A percentile compares a stretch with the other conserved stretches of the same genome.
phyloP scores from a whole-genome alignment of 2,113 vertebrate species.

The Trogon surrucura region DNA sequence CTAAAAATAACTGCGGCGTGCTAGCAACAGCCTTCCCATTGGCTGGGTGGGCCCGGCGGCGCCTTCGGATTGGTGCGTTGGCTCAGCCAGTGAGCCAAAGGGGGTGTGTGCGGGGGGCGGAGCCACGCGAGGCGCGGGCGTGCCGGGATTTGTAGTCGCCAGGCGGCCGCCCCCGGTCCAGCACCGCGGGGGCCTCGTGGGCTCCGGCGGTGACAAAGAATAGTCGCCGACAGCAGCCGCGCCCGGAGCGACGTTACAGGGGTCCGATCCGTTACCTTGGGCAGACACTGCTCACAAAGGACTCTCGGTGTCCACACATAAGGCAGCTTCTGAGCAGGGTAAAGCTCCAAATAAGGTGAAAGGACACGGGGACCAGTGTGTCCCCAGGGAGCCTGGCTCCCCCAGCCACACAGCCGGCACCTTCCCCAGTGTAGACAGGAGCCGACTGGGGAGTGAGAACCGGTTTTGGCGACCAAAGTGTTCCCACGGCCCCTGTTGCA shows the following conservation, averaged over 20 bases:
- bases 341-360: background rate
- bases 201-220: background rate
- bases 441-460: background rate
- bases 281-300: background rate
- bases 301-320: rapidly evolving
- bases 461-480: rapidly evolving
- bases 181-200: rapidly evolving
- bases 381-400: background rate
- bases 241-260: background rate
- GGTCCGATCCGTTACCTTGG: background rate
- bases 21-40: constrained; percentile 93
- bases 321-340: background rate
- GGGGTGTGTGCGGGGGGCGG: background rate
- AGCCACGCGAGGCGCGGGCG: background rate
- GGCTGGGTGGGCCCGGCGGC: constrained; percentile 61
- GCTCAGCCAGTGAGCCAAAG: constrained; percentile 53
- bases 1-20: constrained; percentile 91
- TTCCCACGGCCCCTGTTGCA: no score
- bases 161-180: rapidly evolving
- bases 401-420: rapidly evolving
- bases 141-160: constrained; percentile 82
- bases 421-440: background rate
- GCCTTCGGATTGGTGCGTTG: constrained; percentile 67
- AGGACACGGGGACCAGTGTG: rapidly evolving
- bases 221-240: background rate